Percentiles rank a stretch among this genome's conserved stretches.
Evolutionary conservation across 2,113 vertebrate species (phyloP).

Genomic region (Clinocottus analis): DNA sequence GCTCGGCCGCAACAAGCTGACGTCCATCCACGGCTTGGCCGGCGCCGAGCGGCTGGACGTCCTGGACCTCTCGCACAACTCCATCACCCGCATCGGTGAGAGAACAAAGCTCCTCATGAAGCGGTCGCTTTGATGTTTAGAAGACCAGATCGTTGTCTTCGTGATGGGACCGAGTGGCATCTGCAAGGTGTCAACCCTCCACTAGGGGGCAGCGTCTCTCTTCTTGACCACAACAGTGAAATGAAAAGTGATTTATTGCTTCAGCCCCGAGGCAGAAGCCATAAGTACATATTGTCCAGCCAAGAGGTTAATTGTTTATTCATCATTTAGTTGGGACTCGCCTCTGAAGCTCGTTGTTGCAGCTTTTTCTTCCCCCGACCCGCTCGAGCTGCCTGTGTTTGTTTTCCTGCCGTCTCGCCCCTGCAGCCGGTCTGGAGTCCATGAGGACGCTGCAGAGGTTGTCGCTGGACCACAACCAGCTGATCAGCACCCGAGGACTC

Average conservation of each 20-base stretch:
- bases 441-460: slow-evolving; percentile 88
- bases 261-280: slow-evolving; percentile 27
- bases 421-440: slow-evolving; percentile 88
- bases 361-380: background rate
- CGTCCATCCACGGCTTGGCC: slow-evolving; percentile 88
- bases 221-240: too few relatives aligned
- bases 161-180: background rate
- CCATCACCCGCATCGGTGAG: slow-evolving; percentile 92
- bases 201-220: slow-evolving; percentile 73
- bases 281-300: slow-evolving; percentile 67
- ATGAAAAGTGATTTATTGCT: slow-evolving; percentile 39
- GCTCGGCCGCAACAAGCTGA: slow-evolving; percentile 87
- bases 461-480: slow-evolving; percentile 90
- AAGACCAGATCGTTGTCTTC: background rate
- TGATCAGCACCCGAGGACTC: slow-evolving; percentile 91
- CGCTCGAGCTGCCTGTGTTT: background rate
- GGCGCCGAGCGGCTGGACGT: slow-evolving; percentile 86
- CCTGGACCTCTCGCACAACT: slow-evolving; percentile 92
- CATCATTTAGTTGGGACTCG: background rate
- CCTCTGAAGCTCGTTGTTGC: background rate
- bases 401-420: background rate
- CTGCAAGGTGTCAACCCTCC: slow-evolving; percentile 13
- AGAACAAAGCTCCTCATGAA: background rate
- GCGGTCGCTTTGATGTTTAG: background rate
- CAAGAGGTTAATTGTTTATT: slow-evolving; percentile 44